Percentiles rank a stretch among this genome's conserved stretches.
Conservation (phyloP, 1,140 invertebrate species). For the Brachionus paranguensis region DNA sequence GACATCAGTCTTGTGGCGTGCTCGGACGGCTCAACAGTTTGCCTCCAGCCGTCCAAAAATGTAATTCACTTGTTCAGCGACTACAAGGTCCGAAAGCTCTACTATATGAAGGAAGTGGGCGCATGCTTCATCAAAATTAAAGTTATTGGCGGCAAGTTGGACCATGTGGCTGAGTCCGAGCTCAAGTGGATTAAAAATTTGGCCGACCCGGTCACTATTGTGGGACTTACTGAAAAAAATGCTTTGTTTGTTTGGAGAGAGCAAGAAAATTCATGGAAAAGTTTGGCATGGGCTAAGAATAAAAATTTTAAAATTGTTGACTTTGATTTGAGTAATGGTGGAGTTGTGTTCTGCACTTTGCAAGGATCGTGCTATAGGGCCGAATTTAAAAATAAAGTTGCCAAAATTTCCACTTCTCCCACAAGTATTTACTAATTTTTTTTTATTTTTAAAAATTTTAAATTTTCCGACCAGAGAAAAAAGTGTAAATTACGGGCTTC, state of each 20-base stretch:
- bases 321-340: conserved; percentile 18
- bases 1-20: conserved; percentile 58
- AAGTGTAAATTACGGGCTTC: too few species aligned
- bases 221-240: conserved; percentile 23
- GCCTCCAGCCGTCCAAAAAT: conserved; percentile 61
- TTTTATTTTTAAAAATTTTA: too few species aligned
- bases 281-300: neutral
- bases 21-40: conserved; percentile 65
- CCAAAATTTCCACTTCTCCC: neutral
- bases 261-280: neutral
- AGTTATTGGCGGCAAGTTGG: conserved; percentile 5
- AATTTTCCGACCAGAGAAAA: too few species aligned
- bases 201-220: neutral
- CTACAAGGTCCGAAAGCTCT: conserved; percentile 59
- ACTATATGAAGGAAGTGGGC: conserved; percentile 20
- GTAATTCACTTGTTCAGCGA: conserved; percentile 68
- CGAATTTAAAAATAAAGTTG: neutral
- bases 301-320: conserved; percentile 23
- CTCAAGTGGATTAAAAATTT: conserved; percentile 1
- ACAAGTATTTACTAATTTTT: neutral
- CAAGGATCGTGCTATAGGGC: conserved; percentile 4
- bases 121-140: neutral
- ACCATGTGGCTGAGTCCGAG: neutral
- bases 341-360: neutral
- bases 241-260: conserved; percentile 16